Evolutionary conservation across 23 tunicate genomes (phyloP), one percentile per base, ranked within the genome.

Genomic region (Trididemnum nubilum): DNA sequence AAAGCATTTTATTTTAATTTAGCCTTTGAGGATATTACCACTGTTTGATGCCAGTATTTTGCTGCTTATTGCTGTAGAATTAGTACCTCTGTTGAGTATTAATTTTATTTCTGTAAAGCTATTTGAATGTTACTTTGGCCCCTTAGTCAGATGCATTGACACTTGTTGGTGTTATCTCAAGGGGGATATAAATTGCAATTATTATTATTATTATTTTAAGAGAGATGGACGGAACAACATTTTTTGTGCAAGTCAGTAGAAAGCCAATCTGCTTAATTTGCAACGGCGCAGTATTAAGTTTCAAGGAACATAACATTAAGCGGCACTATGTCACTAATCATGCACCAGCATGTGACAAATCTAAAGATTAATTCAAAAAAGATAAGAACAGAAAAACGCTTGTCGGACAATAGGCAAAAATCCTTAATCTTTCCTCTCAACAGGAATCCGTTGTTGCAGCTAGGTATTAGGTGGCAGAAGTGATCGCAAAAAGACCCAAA

Each of bases 401-500:
- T 29, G 54, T 34, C 30, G 81, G 77, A 85, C 89, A 85, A 50
- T 64, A 78, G 63, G 24, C 35, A 33, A 77, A 79, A 38, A 76
- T 85, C 4, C 7, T 65, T 71, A 85, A 85, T 59, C 77, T 85
- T 78, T 85, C 84, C 39, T 78, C 51, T 9, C 84, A 64, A 58
- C 84, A 80, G 84, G 84, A 80, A 58, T 80, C 84, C 58, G 73
- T 80, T 85, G 89, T 85, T 79, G 83, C 33, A 78, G 89, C 89
- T 35, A 79, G 89, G 71, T 85, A 85, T 86, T 19, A 64, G 28
- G 89, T 85, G 89, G 89, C 77, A 79, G 83, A 85, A 85, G 83
- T 85, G 51, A 79, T 71, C 51, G 86, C 86, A 82, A 83, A 77
- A 58, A 83, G 51, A 82, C 40, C 66, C 50, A 83, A 83, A 51